Conservation (phyloP, 2,888 invertebrate species). For the Agonopterix heracliana region DNA sequence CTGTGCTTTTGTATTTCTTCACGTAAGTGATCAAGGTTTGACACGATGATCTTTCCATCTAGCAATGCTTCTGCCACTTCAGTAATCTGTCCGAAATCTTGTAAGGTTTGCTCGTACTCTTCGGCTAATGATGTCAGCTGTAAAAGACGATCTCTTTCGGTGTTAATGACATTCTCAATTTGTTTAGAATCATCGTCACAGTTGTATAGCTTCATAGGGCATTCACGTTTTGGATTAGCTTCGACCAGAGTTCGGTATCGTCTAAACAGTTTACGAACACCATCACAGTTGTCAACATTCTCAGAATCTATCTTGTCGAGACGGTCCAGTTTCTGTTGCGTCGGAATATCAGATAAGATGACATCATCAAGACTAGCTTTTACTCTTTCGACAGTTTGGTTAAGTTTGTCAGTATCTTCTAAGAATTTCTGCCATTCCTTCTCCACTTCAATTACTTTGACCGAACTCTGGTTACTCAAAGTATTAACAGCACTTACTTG, state of each 20-base stretch:
- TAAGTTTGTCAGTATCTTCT: constrained; percentile 77
- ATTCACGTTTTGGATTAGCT: constrained; percentile 81
- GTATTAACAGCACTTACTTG: constrained; percentile 84
- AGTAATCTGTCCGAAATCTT: constrained; percentile 90
- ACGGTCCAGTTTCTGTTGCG: constrained; percentile 80
- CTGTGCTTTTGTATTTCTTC: constrained; percentile 93
- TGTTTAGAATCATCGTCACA: constrained; percentile 81
- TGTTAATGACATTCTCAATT: constrained; percentile 81
- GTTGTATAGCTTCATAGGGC: constrained; percentile 80
- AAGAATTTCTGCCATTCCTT: constrained; percentile 84
- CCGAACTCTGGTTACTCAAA: constrained; percentile 67
- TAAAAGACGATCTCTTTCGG: constrained; percentile 84
- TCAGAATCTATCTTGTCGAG: constrained; percentile 82
- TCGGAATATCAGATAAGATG: constrained; percentile 78
- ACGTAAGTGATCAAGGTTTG: constrained; percentile 86
- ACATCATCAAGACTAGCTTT: constrained; percentile 73
- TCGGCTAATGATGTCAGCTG: constrained; percentile 86
- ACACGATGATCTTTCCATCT: constrained; percentile 85
- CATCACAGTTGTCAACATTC: constrained; percentile 79
- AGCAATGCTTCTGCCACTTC: constrained; percentile 88
- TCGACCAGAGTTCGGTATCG: constrained; percentile 79
- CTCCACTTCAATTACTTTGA: constrained; percentile 73
- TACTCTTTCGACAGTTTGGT: constrained; percentile 62
- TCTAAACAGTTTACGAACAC: constrained; percentile 78
- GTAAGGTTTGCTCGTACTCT: constrained; percentile 91